Conservation (phyloP, 2,888 invertebrate genomes). For the Apamea sordens region DNA sequence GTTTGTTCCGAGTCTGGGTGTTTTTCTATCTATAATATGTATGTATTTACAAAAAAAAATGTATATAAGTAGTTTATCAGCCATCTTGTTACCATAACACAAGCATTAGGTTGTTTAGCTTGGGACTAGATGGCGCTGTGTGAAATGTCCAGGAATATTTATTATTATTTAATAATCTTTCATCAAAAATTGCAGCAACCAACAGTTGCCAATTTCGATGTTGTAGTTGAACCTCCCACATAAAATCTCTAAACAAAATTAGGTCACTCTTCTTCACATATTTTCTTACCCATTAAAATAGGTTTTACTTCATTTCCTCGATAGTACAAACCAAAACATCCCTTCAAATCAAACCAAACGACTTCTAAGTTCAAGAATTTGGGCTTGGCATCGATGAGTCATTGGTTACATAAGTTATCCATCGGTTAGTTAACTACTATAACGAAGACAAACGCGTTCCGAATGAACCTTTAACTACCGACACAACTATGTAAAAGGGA, state of each 20-base stretch:
- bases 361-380: slow-evolving; percentile 53
- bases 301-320: not conserved
- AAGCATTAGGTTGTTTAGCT: too few species aligned
- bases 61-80: too few species aligned
- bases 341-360: not conserved
- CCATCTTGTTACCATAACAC: too few species aligned
- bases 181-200: not conserved
- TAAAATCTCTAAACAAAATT: not conserved
- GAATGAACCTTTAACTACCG: slow-evolving; percentile 37
- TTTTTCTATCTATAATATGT: too few species aligned
- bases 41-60: too few species aligned
- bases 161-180: not conserved
- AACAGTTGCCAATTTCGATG: not conserved
- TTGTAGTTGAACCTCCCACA: not conserved
- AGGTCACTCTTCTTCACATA: not conserved
- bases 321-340: not conserved
- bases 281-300: not conserved
- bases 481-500: slow-evolving; percentile 26
- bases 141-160: too few species aligned
- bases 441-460: slow-evolving; percentile 45
- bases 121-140: too few species aligned
- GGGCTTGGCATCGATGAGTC: slow-evolving; percentile 59
- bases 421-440: slow-evolving; percentile 18
- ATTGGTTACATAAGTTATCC: slow-evolving; percentile 52
- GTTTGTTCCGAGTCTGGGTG: too few species aligned